Base-by-base conservation (phyloP, 2,113 vertebrate species). In the Misgurnus mizolepis region DNA sequence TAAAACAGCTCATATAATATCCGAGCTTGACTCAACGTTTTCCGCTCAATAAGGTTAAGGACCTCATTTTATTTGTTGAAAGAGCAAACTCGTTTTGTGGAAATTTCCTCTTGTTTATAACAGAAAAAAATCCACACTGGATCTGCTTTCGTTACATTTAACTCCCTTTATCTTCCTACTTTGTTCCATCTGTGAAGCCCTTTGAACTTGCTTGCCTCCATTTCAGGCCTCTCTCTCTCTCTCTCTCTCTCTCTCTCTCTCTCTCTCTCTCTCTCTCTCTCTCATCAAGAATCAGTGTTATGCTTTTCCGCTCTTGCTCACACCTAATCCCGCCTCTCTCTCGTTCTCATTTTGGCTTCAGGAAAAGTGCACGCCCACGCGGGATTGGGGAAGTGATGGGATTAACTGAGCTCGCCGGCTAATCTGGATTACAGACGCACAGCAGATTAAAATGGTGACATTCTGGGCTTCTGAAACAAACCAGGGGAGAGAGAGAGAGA, bases 351-450 rank as follows among this genome's bases (percentile, higher is more conserved):
- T 80, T 80, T 72, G 83, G 81, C 81, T 84, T 81, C 86, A 89
- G 90, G 86, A 90, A 91, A 91, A 89, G 89, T 87, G 88, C 87
- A 89, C 89, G 88, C 87, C 88, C 88, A 89, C 86, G 67, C 40
- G 11, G 88, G 90, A 90, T 90, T 88, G 91, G 82, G 76, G 86
- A 88, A 90, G 90, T 90, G 91, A 91, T 91, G 86, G 88, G 92
- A 93, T 93, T 93, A 93, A 90, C 88, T 88, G 87, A 85, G 83
- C 88, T 90, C 89, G 86, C 88, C 82, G 66, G 91, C 89, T 93
- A 92, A 93, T 94, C 91, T 93, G 92, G 89, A 89, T 94, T 92
- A 92, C 88, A 89, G 90, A 82, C 85, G 89, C 90, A 90, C 55
- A 50, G 80, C 53, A 89, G 90, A 88, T 88, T 88, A 83, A 87